Evolutionary conservation across 2,113 vertebrate species (phyloP).

Genomic region (Cyanistes caeruleus): DNA sequence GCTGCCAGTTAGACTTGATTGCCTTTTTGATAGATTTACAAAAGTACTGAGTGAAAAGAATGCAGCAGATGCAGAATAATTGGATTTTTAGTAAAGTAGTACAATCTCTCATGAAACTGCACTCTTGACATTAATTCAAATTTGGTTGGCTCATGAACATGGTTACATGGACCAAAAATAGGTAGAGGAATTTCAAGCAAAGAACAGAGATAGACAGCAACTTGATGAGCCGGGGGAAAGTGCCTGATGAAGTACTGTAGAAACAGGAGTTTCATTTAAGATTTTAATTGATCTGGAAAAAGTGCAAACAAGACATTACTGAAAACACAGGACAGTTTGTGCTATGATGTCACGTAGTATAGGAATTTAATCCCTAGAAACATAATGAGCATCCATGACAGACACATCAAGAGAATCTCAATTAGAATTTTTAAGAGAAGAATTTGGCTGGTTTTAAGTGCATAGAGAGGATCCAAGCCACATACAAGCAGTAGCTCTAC

Average conservation of each 20-base stretch:
- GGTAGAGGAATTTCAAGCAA: constrained; percentile 35
- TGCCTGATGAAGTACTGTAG: neutral
- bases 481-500: neutral
- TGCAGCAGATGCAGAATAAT: constrained; percentile 57
- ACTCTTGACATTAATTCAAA: constrained; percentile 52
- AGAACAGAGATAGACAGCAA: neutral
- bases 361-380: neutral
- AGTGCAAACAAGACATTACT: neutral
- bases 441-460: neutral
- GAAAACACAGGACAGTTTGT: neutral
- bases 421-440: neutral
- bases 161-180: neutral
- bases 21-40: constrained; percentile 51
- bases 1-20: constrained; percentile 62
- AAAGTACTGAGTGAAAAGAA: constrained; percentile 51
- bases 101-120: constrained; percentile 43
- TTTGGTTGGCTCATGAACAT: neutral
- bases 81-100: constrained; percentile 50
- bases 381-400: neutral
- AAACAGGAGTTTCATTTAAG: neutral
- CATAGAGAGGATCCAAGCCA: neutral
- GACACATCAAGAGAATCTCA: neutral
- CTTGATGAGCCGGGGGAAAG: neutral
- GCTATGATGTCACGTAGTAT: neutral
- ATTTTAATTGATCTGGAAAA: constrained; percentile 4